These are phyloP conservation scores for Altica lythri DNA, from an alignment of 2,888 invertebrate genomes.

Conservation along the genomic window DNA sequence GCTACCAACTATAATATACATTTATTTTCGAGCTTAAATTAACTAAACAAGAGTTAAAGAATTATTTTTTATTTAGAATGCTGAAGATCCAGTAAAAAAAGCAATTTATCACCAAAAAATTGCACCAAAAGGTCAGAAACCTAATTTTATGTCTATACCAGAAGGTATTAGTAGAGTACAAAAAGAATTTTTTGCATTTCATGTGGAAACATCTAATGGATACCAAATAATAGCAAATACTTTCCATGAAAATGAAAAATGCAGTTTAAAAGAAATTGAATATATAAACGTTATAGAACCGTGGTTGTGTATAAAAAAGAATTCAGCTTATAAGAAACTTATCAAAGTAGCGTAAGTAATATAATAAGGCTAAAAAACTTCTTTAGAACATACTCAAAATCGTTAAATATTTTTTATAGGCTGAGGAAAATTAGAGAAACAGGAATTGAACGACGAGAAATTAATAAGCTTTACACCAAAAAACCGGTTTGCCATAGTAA, in stretches of 20 bases:
- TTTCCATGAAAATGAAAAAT: conserved; percentile 72
- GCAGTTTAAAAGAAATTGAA: conserved; percentile 67
- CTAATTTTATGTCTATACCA: conserved; percentile 63
- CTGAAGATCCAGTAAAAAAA: conserved; percentile 65
- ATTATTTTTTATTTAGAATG: too few species aligned
- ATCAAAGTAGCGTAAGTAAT: conserved; percentile 61
- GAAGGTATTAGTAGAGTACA: conserved; percentile 65
- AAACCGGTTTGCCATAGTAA: conserved; percentile 64
- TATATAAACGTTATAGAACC: conserved; percentile 62
- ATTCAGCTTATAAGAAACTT: conserved; percentile 61
- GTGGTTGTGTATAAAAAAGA: conserved; percentile 61
- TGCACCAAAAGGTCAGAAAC: conserved; percentile 62
- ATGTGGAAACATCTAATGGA: conserved; percentile 68
- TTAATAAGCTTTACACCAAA: conserved; percentile 61
- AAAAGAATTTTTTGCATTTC: conserved; percentile 69
- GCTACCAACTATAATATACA: too few species aligned
- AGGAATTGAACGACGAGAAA: conserved; percentile 64
- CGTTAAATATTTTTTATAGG: conserved; percentile 20
- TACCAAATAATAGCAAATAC: conserved; percentile 71
- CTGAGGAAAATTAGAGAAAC: conserved; percentile 59
- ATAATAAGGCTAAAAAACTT: not conserved
- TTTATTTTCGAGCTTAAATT: too few species aligned
- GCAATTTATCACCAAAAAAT: conserved; percentile 68
- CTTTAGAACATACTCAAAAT: not conserved
- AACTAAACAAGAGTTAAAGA: too few species aligned